Conservation (phyloP, 2,888 invertebrate genomes). For the Sinodicranocentrus sp. region DNA sequence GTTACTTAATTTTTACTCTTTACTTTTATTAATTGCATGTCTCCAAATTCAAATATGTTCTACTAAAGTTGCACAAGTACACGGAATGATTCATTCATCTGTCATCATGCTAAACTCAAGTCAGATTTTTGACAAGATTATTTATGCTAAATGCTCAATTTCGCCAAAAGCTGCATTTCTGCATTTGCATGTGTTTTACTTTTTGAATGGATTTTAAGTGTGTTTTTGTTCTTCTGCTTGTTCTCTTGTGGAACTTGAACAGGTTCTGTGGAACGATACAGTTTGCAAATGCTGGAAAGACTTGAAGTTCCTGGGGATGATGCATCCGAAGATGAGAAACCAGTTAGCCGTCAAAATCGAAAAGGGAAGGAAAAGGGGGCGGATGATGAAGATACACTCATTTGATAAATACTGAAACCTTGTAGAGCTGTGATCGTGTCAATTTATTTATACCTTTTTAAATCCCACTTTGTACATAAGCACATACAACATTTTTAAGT, state of each 20-base stretch:
- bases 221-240: not conserved
- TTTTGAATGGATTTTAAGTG: no score
- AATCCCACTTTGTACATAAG: constrained; percentile 15
- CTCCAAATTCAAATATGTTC: no score
- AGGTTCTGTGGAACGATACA: constrained; percentile 78
- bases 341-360: constrained; percentile 59
- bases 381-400: constrained; percentile 76
- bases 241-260: constrained; percentile 73
- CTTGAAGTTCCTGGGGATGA: constrained; percentile 77
- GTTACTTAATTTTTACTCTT: no score
- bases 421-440: constrained; percentile 56
- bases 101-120: no score
- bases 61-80: no score
- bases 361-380: constrained; percentile 69
- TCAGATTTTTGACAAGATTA: no score
- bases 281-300: constrained; percentile 77
- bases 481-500: not conserved
- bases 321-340: constrained; percentile 54
- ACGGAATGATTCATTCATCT: no score
- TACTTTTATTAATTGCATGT: no score
- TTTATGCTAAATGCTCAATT: no score
- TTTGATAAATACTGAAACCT: constrained; percentile 72
- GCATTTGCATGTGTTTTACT: no score
- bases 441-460: not conserved
- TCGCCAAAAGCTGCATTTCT: no score